These are phyloP conservation scores for Bombus superbus DNA, from an alignment of 1,140 invertebrate genomes.

Conservation along the genomic window DNA sequence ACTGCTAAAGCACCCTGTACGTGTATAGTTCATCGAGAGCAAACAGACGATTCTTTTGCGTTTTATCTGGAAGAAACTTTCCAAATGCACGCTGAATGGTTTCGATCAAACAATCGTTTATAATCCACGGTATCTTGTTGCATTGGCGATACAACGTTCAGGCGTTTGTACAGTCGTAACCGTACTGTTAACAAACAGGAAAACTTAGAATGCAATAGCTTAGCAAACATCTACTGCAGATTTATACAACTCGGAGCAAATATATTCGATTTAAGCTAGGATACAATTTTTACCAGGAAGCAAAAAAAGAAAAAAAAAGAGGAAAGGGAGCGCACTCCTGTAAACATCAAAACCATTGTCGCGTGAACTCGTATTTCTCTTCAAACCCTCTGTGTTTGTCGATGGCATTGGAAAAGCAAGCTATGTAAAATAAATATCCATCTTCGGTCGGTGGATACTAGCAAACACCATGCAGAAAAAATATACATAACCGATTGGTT, in stretches of 20 bases:
- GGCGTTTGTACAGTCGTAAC: background rate
- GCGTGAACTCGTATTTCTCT: background rate
- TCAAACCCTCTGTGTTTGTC: background rate
- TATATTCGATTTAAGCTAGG: constrained; percentile 1
- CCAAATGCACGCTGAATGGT: background rate
- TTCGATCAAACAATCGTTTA: background rate
- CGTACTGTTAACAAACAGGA: background rate
- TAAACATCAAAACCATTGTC: constrained; percentile 1
- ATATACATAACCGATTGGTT: background rate
- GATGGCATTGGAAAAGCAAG: background rate
- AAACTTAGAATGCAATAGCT: background rate
- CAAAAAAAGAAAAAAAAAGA: background rate
- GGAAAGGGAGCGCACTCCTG: background rate
- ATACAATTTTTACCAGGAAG: background rate
- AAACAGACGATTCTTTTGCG: background rate
- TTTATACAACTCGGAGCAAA: background rate
- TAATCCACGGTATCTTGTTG: background rate
- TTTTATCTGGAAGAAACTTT: background rate
- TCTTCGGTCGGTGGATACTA: background rate
- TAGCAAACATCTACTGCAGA: background rate
- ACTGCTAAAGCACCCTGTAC: background rate
- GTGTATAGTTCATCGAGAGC: background rate
- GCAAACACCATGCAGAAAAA: background rate
- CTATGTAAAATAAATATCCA: background rate
- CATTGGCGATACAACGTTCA: background rate